phyloP scores from a whole-genome alignment of 2,797 vertebrate genomes.

The Dromococcyx pavoninus region DNA sequence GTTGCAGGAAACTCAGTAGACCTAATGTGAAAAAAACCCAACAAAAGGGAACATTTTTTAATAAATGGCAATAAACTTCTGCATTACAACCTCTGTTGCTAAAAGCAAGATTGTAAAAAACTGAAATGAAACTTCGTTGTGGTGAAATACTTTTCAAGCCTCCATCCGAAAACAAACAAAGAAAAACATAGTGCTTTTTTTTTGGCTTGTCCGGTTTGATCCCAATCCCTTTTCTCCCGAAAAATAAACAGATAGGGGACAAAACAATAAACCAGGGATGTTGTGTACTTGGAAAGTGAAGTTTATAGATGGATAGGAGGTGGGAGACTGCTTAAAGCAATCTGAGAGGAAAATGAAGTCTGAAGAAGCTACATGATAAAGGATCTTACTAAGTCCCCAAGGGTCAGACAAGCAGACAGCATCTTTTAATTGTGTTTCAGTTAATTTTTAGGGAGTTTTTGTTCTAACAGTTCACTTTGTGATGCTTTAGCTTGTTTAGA shows the following conservation, averaged over 20 bases:
- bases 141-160: not conserved
- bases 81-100: not conserved
- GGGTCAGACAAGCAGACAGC: not conserved
- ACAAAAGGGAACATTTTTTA: not conserved
- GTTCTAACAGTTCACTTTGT: not conserved
- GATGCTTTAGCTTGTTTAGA: not conserved
- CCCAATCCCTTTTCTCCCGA: not conserved
- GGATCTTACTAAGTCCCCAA: not conserved
- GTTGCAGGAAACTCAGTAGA: constrained; percentile 42
- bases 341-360: not conserved
- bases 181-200: not conserved
- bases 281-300: constrained; percentile 3
- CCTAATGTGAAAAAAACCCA: not conserved
- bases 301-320: not conserved
- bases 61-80: not conserved
- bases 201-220: not conserved
- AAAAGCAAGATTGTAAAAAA: not conserved
- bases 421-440: not conserved
- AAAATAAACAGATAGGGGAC: not conserved
- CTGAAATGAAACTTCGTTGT: constrained; percentile 24
- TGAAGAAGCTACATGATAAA: constrained; percentile 22
- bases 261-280: not conserved
- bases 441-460: not conserved
- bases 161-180: not conserved
- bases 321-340: not conserved